phyloP scores from a whole-genome alignment of 2,888 invertebrate species.

The Hololepta plana region DNA sequence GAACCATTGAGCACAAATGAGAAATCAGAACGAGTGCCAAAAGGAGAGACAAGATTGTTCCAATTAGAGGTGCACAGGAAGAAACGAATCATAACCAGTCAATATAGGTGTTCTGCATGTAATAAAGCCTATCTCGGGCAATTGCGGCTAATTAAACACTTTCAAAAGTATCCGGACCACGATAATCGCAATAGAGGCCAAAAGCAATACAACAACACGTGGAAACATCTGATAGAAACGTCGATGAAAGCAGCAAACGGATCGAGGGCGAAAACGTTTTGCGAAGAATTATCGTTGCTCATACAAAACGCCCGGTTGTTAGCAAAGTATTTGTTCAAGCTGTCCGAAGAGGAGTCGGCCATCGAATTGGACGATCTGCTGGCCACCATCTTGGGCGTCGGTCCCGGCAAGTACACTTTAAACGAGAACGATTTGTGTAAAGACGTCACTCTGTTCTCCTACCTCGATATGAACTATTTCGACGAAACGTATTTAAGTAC shows the following conservation, averaged over 20 bases:
- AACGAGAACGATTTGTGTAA: slow-evolving; percentile 20
- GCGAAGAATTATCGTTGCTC: slow-evolving; percentile 21
- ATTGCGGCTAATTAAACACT: slow-evolving; percentile 39
- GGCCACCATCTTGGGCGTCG: slow-evolving; percentile 19
- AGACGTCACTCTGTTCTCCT: slow-evolving; percentile 17
- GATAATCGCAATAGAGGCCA: slow-evolving; percentile 21
- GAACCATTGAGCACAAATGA: slow-evolving; percentile 15
- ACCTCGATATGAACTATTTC: slow-evolving; percentile 7
- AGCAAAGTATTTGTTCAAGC: slow-evolving; percentile 21
- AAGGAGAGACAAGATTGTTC: too few relatives aligned
- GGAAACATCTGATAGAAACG: slow-evolving; percentile 22
- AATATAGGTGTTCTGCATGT: slow-evolving; percentile 42
- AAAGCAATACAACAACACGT: slow-evolving; percentile 18
- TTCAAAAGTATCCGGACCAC: slow-evolving; percentile 41
- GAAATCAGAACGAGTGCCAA: slow-evolving; percentile 8
- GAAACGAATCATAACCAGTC: slow-evolving; percentile 29
- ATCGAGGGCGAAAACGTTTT: slow-evolving; percentile 19
- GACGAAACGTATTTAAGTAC: slow-evolving; percentile 3
- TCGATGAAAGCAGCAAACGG: slow-evolving; percentile 18
- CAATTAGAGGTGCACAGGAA: slow-evolving; percentile 7
- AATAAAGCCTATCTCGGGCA: slow-evolving; percentile 43
- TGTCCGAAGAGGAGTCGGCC: slow-evolving; percentile 12
- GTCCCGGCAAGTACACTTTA: slow-evolving; percentile 20
- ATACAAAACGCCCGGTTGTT: slow-evolving; percentile 19
- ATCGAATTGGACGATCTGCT: slow-evolving; percentile 20